These are phyloP conservation scores for Drosophila rufa DNA, from an alignment of 1,140 invertebrate species.

Conservation along the genomic window DNA sequence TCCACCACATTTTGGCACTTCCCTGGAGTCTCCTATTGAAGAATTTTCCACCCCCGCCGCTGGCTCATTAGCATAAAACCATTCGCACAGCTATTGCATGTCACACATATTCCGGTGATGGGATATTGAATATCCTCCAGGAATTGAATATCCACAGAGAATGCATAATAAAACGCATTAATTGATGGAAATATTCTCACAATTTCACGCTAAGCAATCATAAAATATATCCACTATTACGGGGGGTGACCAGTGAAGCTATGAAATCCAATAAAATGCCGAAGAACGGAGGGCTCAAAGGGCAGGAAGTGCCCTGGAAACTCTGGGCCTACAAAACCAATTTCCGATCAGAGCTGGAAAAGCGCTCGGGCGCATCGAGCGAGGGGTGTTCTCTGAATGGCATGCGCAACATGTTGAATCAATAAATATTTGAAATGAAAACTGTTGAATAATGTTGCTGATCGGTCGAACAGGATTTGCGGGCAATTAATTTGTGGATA, in stretches of 20 bases:
- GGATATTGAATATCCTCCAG: conserved; percentile 70
- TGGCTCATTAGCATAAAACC: conserved; percentile 65
- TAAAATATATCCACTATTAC: conserved; percentile 31
- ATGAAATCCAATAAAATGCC: conserved; percentile 40
- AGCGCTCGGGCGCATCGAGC: conserved; percentile 53
- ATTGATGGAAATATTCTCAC: conserved; percentile 74
- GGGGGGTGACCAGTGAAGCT: conserved; percentile 77
- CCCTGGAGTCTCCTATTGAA: not conserved
- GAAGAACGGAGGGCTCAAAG: not conserved
- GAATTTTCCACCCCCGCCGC: conserved; percentile 21
- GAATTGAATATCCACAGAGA: conserved; percentile 41
- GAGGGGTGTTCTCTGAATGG: conserved; percentile 37
- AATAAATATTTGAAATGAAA: conserved; percentile 78
- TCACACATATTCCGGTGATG: not conserved
- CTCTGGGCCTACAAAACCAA: conserved; percentile 70
- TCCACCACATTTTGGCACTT: conserved; percentile 35
- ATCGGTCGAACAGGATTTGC: conserved; percentile 74
- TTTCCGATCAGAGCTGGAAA: conserved; percentile 70
- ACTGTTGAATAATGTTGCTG: conserved; percentile 74
- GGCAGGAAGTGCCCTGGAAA: conserved; percentile 61
- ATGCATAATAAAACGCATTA: conserved; percentile 69
- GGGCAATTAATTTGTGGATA: conserved; percentile 82
- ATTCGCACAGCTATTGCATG: conserved; percentile 77
- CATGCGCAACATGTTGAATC: conserved; percentile 80
- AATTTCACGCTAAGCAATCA: conserved; percentile 81